These are phyloP conservation scores for Halichondria panicea DNA, from an alignment of 37 sponge, comb jelly and placozoan genomes.

Conservation along the genomic window DNA sequence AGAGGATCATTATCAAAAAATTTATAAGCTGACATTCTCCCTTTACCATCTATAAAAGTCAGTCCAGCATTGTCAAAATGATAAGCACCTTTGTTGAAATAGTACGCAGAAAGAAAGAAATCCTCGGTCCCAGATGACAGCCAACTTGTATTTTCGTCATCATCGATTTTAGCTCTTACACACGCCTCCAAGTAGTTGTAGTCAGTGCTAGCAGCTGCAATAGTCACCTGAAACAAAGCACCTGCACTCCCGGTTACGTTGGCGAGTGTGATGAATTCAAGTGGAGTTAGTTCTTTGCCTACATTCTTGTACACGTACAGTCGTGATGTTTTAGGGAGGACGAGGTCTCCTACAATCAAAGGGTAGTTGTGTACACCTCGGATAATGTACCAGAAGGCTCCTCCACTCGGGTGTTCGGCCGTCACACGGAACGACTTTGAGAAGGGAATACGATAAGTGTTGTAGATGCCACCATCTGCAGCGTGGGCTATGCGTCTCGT, in stretches of 20 bases:
- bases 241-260: slow-evolving; percentile 42
- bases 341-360: slow-evolving; percentile 61
- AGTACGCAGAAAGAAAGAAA: slow-evolving; percentile 87
- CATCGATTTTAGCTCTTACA: slow-evolving; percentile 65
- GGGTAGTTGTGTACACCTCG: slow-evolving; percentile 81
- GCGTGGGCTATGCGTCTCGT: slow-evolving; percentile 43
- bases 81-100: slow-evolving; percentile 59
- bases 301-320: slow-evolving; percentile 72
- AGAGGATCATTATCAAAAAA: slow-evolving; percentile 85
- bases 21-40: slow-evolving; percentile 76
- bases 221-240: slow-evolving; percentile 54
- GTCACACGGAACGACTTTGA: slow-evolving; percentile 62
- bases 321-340: slow-evolving; percentile 53
- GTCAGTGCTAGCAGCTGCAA: slow-evolving; percentile 56
- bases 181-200: slow-evolving; percentile 79
- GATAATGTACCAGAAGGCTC: slow-evolving; percentile 71
- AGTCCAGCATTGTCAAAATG: slow-evolving; percentile 70
- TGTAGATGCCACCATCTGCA: slow-evolving; percentile 22
- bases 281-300: slow-evolving; percentile 23
- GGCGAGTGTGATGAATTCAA: slow-evolving; percentile 61
- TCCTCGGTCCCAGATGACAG: slow-evolving; percentile 59
- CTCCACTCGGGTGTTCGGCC: slow-evolving; percentile 38
- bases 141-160: slow-evolving; percentile 11
- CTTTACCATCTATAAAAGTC: slow-evolving; percentile 29
- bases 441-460: slow-evolving; percentile 74